Percentiles rank a stretch among this genome's conserved stretches.
Conservation (phyloP, 1,140 invertebrate genomes). For the Drosophila mauritiana region DNA sequence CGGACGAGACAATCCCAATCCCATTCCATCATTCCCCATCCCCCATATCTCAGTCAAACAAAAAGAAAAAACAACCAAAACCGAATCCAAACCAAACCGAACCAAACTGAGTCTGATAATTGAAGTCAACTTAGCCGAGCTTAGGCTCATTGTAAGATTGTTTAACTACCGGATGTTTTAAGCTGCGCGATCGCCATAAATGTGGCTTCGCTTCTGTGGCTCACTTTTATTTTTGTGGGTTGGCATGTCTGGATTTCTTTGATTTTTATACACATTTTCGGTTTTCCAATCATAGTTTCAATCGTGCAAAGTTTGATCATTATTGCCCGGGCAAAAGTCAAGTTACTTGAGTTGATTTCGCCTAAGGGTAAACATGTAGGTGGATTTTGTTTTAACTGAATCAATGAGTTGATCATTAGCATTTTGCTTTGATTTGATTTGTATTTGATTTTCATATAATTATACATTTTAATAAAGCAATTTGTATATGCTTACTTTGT, state of each 20-base stretch:
- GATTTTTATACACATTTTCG: conserved; percentile 13
- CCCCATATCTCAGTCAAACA: neutral
- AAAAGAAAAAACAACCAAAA: conserved; percentile 2
- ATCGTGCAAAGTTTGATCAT: too few species aligned
- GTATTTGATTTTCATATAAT: neutral
- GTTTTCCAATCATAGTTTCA: conserved; percentile 11
- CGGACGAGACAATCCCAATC: conserved; percentile 36
- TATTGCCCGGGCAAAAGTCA: neutral
- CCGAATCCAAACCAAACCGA: conserved; percentile 14
- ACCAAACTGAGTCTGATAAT: conserved; percentile 58
- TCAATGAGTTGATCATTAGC: conserved; percentile 2
- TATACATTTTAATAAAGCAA: too few species aligned
- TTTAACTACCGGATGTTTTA: conserved; percentile 76
- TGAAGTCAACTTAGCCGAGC: conserved; percentile 71
- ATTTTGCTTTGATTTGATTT: neutral
- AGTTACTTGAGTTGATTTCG: neutral
- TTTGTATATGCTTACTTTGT: neutral
- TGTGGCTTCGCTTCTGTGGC: conserved; percentile 29
- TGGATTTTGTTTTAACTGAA: neutral
- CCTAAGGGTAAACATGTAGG: neutral
- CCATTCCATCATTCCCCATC: conserved; percentile 14
- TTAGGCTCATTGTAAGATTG: conserved; percentile 67
- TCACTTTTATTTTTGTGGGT: conserved; percentile 1
- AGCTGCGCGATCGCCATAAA: conserved; percentile 53
- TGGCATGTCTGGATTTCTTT: conserved; percentile 15